Evolutionary conservation across 2,113 vertebrate species (phyloP), one percentile per base, ranked within the genome.

Genomic region (Passer domesticus): DNA sequence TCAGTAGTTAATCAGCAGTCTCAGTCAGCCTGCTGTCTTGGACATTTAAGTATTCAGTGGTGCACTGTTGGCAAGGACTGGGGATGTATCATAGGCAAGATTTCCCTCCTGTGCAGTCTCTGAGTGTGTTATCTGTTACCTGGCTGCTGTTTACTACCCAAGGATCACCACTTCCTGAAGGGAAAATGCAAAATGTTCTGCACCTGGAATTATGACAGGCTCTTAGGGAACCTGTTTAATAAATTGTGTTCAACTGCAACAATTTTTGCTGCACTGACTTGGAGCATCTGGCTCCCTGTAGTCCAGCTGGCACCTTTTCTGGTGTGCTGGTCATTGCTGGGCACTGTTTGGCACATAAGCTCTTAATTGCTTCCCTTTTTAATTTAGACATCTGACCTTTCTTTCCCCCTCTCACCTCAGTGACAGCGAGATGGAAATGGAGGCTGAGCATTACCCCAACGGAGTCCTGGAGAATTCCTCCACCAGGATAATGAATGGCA

Each of bases 361-460:
- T 89, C 69, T 58, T 92, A 0, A 16, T 73, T 90, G 69, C 35
- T 83, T 82, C 27, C 33, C 46, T 90, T 83, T 79, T 43, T 52
- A 12, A 52, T 74, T 56, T 50, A 80, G 72, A 60, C 39, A 84
- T 83, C 31, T 96, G 55, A 55, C 28, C 19, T 82, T 88, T 82
- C 25, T 53, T 83, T 72, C 74, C 37, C 77, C 37, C 50, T 53
- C 69, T 87, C 24, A 27, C 49, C 39, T 49, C 92, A 99, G 99
- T 83, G 99, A 99, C 96, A 99, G 99, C 10, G 99, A 99, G 97
- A 99, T 99, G 99, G 99, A 99, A 97, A 99, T 99, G 66, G 99
- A 99, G 81, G 98, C 98, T 19, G 99, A 99, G 85, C 99, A 99
- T 96, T 99, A 99, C 81, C 99, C 98, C 93, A 99, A 99, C 0